Evolutionary conservation across 1,140 invertebrate genomes (phyloP), one percentile per base, ranked within the genome.

Genomic region (Bombus difficillimus): DNA sequence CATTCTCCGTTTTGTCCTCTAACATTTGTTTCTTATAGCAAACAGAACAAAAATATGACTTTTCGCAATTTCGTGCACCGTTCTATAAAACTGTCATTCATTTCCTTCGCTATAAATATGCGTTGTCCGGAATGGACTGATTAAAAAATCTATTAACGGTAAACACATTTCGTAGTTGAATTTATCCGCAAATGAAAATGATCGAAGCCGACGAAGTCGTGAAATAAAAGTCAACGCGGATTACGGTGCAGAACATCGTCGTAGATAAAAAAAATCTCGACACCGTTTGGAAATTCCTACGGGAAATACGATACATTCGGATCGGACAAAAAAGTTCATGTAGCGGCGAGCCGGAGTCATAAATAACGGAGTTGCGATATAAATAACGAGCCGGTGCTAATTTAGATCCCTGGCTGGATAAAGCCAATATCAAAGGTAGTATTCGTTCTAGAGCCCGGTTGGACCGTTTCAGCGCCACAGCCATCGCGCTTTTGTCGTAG

Each of bases 351-450:
- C 71, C 68, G 81, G 78, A 73, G 53, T 86, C 82, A 80, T 83
- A 84, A 83, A 83, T 90, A 81, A 90, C 79, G 62, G 53, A 53
- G 77, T 57, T 68, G 64, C 39, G 86, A 86, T 88, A 85, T 91
- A 89, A 91, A 89, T 89, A 91, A 90, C 79, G 68, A 72, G 69
- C 15, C 74, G 66, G 74, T 88, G 77, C 86, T 90, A 92, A 92
- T 91, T 92, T 92, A 90, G 90, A 91, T 91, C 43, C 82, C 66
- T 77, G 83, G 74, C 59, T 32, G 83, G 89, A 88, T 89, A 90
- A 80, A 89, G 53, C 82, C 41, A 53, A 76, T 76, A 81, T 81
- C 64, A 66, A 68, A 81, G 66, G 81, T 62, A 62, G 59, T 83
- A 84, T 86, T 66, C 81, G 77, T 81, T 77, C 34, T 22, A 64